Conservation (phyloP, 2,113 vertebrate species). For the Agelaius phoeniceus region DNA sequence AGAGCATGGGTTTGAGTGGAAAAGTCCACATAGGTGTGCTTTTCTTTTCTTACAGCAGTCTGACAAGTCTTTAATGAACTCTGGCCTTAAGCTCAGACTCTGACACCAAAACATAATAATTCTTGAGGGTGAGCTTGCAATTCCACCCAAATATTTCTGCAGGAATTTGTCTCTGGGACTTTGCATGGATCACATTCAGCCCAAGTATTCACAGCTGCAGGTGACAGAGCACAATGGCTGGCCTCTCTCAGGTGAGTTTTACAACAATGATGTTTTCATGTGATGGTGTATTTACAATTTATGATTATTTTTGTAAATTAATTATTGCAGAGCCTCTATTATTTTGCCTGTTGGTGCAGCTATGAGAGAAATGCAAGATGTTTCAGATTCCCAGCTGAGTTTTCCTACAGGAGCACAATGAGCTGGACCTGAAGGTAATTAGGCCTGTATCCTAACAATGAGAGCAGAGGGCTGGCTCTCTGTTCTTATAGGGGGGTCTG, state of each 20-base stretch:
- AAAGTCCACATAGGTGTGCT: not conserved
- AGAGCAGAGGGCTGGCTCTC: not conserved
- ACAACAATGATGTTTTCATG: not conserved
- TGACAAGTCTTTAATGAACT: not conserved
- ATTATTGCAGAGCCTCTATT: not conserved
- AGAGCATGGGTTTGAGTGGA: not conserved
- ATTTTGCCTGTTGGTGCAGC: not conserved
- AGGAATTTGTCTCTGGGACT: not conserved
- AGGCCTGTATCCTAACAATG: not conserved
- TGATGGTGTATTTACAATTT: not conserved
- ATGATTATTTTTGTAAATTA: not conserved
- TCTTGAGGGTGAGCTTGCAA: not conserved
- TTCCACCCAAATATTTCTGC: not conserved
- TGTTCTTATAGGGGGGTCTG: fast-evolving
- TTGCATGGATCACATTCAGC: not conserved
- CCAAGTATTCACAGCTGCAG: not conserved
- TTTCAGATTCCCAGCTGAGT: not conserved
- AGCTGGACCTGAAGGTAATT: not conserved
- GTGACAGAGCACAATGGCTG: not conserved
- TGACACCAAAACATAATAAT: not conserved
- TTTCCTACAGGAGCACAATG: not conserved
- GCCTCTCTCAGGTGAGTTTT: not conserved
- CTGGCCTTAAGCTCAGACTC: not conserved
- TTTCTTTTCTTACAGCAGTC: not conserved
- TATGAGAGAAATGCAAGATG: not conserved